phyloP scores from a whole-genome alignment of 2,113 vertebrate species.

The Lamprotornis superbus region DNA sequence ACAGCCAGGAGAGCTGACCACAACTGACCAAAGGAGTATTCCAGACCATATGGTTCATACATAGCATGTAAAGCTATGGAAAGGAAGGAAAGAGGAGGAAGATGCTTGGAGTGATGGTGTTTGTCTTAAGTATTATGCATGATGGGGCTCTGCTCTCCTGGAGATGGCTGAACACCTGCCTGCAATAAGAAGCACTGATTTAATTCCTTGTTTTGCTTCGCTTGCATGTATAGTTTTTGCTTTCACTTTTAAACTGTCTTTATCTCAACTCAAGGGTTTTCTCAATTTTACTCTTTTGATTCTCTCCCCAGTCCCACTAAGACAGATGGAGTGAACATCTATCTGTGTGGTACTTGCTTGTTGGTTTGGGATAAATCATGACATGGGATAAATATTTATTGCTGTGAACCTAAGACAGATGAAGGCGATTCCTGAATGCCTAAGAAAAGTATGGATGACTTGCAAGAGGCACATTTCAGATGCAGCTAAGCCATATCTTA shows the following conservation, averaged over 20 bases:
- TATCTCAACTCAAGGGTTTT: neutral
- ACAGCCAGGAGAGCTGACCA: neutral
- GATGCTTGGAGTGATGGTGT: rapidly evolving
- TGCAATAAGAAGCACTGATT: neutral
- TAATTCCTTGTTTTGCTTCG: neutral
- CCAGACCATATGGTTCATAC: neutral
- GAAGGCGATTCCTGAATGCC: neutral
- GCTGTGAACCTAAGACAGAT: neutral
- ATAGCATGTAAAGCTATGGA: too few relatives aligned
- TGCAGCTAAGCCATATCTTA: neutral
- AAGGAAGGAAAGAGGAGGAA: neutral
- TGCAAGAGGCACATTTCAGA: neutral
- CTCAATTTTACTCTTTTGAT: neutral
- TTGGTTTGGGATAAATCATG: neutral
- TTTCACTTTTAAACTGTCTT: neutral
- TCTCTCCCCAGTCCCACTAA: neutral
- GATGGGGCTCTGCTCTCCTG: neutral
- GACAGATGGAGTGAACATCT: neutral
- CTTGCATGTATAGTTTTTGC: neutral
- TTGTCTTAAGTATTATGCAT: neutral
- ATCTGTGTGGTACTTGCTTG: neutral
- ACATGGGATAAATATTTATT: neutral
- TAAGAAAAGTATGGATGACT: neutral
- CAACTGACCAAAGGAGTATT: neutral
- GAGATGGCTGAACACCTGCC: neutral